A percentile compares a stretch with the other conserved stretches of the same genome.
phyloP scores from a whole-genome alignment of 2,888 invertebrate species.

The Podabrus alpinus region DNA sequence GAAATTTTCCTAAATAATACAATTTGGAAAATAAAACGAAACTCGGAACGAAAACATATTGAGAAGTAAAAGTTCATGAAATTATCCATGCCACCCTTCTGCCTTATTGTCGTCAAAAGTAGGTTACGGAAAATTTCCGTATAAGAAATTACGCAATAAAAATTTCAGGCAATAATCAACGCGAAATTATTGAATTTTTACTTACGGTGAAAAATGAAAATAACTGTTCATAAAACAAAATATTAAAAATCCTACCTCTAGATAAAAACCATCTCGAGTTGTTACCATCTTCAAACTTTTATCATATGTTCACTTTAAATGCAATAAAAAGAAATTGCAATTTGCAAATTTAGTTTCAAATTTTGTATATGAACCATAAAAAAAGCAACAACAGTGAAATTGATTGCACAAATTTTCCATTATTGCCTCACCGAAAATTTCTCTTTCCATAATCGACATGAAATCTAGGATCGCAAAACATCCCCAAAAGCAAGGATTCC shows the following conservation, averaged over 20 bases:
- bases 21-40: neutral
- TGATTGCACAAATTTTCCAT: neutral
- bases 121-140: neutral
- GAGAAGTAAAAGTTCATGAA: neutral
- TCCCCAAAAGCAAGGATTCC: constrained; percentile 19
- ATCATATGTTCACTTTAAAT: neutral
- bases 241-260: neutral
- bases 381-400: neutral
- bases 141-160: neutral
- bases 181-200: neutral
- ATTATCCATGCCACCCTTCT: neutral
- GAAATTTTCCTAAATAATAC: neutral
- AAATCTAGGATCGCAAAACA: constrained; percentile 17
- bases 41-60: neutral
- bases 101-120: neutral
- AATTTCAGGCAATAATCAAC: neutral
- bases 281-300: neutral
- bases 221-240: neutral
- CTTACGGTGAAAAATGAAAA: neutral
- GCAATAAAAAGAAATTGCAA: neutral
- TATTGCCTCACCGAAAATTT: neutral
- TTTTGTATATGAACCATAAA: neutral
- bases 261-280: neutral
- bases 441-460: neutral
- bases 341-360: neutral